phyloP scores from a whole-genome alignment of 1,140 invertebrate species.

The Caligus rogercresseyi region DNA sequence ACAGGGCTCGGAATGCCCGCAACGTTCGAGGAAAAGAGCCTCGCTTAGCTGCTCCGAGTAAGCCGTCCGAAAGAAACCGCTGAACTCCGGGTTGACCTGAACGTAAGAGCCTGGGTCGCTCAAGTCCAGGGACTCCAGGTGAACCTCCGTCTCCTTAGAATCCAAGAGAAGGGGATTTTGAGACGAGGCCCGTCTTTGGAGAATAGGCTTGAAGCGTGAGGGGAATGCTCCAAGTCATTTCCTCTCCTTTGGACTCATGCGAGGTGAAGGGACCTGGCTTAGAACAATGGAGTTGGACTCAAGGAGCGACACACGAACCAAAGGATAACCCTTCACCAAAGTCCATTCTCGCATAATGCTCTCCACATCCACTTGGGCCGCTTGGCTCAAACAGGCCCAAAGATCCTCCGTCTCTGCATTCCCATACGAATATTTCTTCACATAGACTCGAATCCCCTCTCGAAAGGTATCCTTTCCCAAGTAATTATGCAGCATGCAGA shows the following conservation, averaged over 20 bases:
- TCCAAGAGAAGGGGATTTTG: constrained; percentile 34
- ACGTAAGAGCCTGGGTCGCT: constrained; percentile 50
- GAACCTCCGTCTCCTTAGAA: constrained; percentile 29
- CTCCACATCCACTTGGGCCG: constrained; percentile 64
- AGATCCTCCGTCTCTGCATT: constrained; percentile 89
- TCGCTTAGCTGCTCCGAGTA: neutral
- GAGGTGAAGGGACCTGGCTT: neutral
- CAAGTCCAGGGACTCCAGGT: constrained; percentile 39
- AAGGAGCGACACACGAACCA: constrained; percentile 25
- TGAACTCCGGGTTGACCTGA: constrained; percentile 39
- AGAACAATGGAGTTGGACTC: neutral
- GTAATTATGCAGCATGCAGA: constrained; percentile 25
- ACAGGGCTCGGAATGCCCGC: neutral
- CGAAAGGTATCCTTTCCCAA: constrained; percentile 40
- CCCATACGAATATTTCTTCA: constrained; percentile 66
- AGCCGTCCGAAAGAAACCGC: constrained; percentile 47
- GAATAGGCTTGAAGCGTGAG: neutral
- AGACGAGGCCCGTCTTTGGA: neutral
- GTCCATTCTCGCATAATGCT: constrained; percentile 60
- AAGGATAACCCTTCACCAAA: constrained; percentile 37
- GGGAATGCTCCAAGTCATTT: neutral
- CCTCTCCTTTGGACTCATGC: neutral
- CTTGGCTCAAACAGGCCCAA: constrained; percentile 71
- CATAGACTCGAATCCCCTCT: constrained; percentile 82
- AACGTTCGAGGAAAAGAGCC: constrained; percentile 1